A percentile compares a stretch with the other conserved stretches of the same genome.
These are phyloP conservation scores for Notothenia coriiceps DNA, from an alignment of 2,113 vertebrate genomes.

Conservation along the genomic window DNA sequence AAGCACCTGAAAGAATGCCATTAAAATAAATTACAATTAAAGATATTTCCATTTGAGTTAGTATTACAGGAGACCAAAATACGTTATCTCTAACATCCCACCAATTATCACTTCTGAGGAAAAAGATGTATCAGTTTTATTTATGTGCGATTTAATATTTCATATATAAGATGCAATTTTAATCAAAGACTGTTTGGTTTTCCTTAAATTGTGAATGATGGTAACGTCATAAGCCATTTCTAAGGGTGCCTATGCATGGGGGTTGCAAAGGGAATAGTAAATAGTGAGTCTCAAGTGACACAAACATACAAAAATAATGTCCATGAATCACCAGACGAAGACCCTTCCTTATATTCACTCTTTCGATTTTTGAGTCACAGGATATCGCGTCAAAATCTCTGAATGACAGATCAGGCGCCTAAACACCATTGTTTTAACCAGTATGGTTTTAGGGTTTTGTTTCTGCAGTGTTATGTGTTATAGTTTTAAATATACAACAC, in stretches of 20 bases:
- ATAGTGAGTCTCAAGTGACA: too few relatives aligned
- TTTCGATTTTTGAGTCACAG: background rate
- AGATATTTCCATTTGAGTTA: too few relatives aligned
- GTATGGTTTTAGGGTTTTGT: background rate
- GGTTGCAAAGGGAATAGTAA: background rate
- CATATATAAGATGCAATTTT: background rate
- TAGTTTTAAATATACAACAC: too few relatives aligned
- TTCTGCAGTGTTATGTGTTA: too few relatives aligned
- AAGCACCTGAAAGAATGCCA: too few relatives aligned
- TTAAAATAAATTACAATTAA: too few relatives aligned
- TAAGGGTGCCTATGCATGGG: background rate
- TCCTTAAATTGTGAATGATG: background rate
- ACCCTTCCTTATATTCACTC: too few relatives aligned
- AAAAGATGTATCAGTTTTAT: background rate
- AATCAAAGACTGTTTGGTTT: background rate
- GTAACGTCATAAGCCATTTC: background rate
- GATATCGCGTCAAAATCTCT: background rate
- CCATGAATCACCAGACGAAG: background rate
- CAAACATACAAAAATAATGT: too few relatives aligned
- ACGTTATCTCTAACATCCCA: background rate
- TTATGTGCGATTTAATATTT: conserved; percentile 16
- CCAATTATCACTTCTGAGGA: background rate
- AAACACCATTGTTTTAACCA: background rate
- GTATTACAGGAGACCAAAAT: too few relatives aligned
- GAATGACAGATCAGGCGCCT: background rate